Evolutionary conservation across 2,113 vertebrate species (phyloP).

Genomic region (Phalacrocorax brasilianus): DNA sequence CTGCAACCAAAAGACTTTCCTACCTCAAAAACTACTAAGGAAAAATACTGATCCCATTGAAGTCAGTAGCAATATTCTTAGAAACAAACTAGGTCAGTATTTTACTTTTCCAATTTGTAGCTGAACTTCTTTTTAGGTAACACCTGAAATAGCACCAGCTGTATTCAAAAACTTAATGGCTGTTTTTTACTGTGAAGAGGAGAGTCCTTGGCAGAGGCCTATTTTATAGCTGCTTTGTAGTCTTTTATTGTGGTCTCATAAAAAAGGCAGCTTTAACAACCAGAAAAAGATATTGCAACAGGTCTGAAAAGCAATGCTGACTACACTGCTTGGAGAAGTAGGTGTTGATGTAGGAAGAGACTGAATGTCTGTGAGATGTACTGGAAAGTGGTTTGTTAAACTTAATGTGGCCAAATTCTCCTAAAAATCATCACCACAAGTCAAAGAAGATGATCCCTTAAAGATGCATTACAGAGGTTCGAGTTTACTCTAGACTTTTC

Average conservation of each 20-base stretch:
- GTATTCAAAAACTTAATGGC: background rate
- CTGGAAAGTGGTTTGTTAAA: background rate
- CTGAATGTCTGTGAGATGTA: background rate
- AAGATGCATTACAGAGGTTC: background rate
- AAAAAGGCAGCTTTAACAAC: background rate
- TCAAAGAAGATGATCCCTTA: background rate
- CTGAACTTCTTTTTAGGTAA: background rate
- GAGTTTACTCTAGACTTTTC: background rate
- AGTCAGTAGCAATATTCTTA: background rate
- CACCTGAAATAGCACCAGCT: conserved; percentile 16
- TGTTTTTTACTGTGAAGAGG: conserved; percentile 5
- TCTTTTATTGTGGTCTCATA: background rate
- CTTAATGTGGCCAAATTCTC: background rate
- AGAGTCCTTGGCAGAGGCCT: background rate
- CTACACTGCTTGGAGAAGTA: background rate
- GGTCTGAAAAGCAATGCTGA: background rate
- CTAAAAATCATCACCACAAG: background rate
- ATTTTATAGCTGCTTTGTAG: conserved; percentile 12
- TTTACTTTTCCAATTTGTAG: background rate
- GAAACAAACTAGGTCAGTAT: background rate
- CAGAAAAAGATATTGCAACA: background rate
- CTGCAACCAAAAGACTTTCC: background rate
- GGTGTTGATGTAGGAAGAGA: background rate
- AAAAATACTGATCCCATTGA: background rate
- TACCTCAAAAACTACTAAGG: background rate